A percentile compares a stretch with the other conserved stretches of the same genome.
Evolutionary conservation across 2,113 vertebrate species (phyloP).

Genomic region (Polypterus bichir): DNA sequence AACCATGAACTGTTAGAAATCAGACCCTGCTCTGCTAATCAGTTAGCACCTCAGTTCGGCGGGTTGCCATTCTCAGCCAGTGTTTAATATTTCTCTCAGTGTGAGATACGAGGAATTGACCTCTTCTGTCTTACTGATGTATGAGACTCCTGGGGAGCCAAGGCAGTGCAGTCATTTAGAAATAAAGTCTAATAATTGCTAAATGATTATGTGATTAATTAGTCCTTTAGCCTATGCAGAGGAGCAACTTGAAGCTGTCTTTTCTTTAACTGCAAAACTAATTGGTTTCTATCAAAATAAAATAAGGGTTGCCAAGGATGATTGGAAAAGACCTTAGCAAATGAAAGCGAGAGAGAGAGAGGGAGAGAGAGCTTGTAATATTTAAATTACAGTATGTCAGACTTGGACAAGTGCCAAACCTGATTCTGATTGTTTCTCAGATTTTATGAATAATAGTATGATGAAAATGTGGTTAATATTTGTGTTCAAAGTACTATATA

Average conservation of each 20-base stretch:
- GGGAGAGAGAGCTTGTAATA: too few relatives aligned
- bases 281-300: slow-evolving; percentile 20
- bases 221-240: slow-evolving; percentile 22
- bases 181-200: slow-evolving; percentile 44
- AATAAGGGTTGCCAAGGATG: slow-evolving; percentile 8
- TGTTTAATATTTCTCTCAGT: slow-evolving; percentile 36
- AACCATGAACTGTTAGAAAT: slow-evolving; percentile 36
- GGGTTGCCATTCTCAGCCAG: slow-evolving; percentile 22
- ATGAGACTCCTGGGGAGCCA: slow-evolving; percentile 35
- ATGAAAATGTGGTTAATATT: background rate
- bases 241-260: slow-evolving; percentile 7
- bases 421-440: too few relatives aligned
- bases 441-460: too few relatives aligned
- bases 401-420: too few relatives aligned
- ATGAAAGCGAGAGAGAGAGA: background rate
- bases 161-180: slow-evolving; percentile 23
- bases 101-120: slow-evolving; percentile 19
- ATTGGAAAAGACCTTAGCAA: slow-evolving; percentile 1
- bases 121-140: slow-evolving; percentile 34
- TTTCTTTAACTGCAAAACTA: slow-evolving; percentile 4
- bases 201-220: slow-evolving; percentile 53
- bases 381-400: background rate
- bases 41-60: slow-evolving; percentile 53
- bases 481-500: background rate
- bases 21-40: slow-evolving; percentile 41